Conservation (phyloP, 1,140 invertebrate genomes). For the Drosophila melanogaster region DNA sequence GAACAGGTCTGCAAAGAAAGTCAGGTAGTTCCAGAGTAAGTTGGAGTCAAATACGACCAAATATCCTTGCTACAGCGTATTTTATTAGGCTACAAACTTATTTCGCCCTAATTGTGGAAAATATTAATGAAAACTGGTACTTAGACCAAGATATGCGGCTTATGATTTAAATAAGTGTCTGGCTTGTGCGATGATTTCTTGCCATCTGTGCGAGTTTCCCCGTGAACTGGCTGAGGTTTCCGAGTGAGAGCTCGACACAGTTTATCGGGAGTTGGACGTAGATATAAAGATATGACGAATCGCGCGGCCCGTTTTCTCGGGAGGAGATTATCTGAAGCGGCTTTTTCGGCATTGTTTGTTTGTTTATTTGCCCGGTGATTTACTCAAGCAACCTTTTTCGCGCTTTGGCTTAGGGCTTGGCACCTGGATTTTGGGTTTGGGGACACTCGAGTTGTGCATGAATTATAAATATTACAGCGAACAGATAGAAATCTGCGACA, state of each 20-base stretch:
- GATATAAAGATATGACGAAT: conserved; percentile 44
- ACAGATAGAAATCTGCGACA: conserved; percentile 65
- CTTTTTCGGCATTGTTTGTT: conserved; percentile 51
- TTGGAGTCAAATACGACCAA: background rate
- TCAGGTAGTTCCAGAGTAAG: conserved; percentile 5
- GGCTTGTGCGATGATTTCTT: no score
- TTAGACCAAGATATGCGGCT: background rate
- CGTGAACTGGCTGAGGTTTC: background rate
- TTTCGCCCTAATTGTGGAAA: no score
- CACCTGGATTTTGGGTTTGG: conserved; percentile 20
- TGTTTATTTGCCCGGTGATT: conserved; percentile 63
- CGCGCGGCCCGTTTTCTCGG: conserved; percentile 25
- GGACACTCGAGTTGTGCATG: conserved; percentile 35
- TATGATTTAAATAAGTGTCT: background rate
- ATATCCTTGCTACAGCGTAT: no score
- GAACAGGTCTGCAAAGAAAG: conserved; percentile 89
- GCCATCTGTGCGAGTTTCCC: background rate
- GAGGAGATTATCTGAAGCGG: conserved; percentile 68
- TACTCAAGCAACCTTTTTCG: conserved; percentile 44
- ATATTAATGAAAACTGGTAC: background rate
- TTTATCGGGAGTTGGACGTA: conserved; percentile 21
- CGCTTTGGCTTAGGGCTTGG: conserved; percentile 31
- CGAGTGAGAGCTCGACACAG: conserved; percentile 30
- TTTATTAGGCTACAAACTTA: no score
- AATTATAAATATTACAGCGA: conserved; percentile 72